Evolutionary conservation across 2,113 vertebrate genomes (phyloP).

Genomic region (Ciconia maguari): DNA sequence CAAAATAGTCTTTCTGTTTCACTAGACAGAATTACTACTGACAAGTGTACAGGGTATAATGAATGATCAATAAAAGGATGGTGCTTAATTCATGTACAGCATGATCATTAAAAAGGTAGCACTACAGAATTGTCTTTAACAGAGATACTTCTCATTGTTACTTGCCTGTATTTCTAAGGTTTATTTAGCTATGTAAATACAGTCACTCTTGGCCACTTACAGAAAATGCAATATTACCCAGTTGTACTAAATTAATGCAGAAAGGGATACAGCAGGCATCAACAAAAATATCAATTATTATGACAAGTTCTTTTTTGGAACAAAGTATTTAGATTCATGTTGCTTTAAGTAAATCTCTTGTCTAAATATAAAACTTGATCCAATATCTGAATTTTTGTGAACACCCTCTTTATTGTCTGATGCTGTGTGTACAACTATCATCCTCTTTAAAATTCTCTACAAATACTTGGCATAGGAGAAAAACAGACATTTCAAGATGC

Average conservation of each 20-base stretch:
- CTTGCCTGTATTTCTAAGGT: not conserved
- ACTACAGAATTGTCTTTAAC: not conserved
- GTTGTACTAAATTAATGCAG: not conserved
- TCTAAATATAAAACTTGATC: not conserved
- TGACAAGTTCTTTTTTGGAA: not conserved
- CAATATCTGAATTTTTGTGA: not conserved
- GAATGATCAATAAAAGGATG: not conserved
- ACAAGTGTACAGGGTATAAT: not conserved
- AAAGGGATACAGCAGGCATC: not conserved
- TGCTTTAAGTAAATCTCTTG: not conserved
- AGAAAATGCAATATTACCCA: not conserved
- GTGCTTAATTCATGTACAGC: not conserved
- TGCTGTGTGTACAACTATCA: not conserved
- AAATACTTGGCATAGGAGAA: not conserved
- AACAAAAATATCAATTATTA: not conserved
- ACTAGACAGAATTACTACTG: not conserved
- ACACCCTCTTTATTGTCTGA: not conserved
- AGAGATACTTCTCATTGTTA: not conserved
- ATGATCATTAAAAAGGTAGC: not conserved
- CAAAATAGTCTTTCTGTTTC: not conserved
- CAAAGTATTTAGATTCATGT: not conserved
- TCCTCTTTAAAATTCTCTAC: not conserved
- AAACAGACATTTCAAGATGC: not conserved
- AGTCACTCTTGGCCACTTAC: not conserved
- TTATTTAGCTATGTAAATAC: not conserved